Conservation (phyloP, 37 sponge, comb jelly and placozoan species). For the Theonella swinhoei region DNA sequence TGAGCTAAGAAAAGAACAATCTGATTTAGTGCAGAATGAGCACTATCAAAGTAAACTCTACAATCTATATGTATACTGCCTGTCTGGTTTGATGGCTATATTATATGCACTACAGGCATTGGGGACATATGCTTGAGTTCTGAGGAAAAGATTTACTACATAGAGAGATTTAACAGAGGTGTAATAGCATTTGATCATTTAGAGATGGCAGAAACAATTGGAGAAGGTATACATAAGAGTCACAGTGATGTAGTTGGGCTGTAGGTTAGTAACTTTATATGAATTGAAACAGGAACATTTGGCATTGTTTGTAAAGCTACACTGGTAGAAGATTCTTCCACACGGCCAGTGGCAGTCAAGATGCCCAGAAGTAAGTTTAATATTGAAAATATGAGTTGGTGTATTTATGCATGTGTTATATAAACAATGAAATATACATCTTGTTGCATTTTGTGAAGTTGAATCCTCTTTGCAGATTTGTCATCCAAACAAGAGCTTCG, state of each 20-base stretch:
- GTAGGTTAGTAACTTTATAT: neutral
- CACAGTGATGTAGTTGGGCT: too few species aligned
- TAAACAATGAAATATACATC: too few species aligned
- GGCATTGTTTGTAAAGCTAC: neutral
- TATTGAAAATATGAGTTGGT: too few species aligned
- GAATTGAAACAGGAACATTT: neutral
- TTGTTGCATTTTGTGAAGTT: too few species aligned
- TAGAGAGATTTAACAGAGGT: neutral
- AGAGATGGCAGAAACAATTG: neutral
- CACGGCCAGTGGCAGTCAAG: neutral
- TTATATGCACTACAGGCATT: neutral
- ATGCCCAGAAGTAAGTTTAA: neutral
- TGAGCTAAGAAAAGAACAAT: too few species aligned
- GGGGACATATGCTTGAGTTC: neutral
- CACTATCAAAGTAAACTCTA: too few species aligned
- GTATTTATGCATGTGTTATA: too few species aligned
- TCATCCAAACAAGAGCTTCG: neutral
- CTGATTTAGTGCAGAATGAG: too few species aligned
- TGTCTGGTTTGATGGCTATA: neutral
- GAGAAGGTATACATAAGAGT: neutral
- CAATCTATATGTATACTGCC: too few species aligned
- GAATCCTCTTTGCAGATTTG: neutral
- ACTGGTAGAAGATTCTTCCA: neutral
- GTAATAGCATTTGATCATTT: neutral
- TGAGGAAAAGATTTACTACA: neutral